These are phyloP conservation scores for Parauchenoglanis ngamensis DNA, from an alignment of 2,797 vertebrate genomes.

Conservation along the genomic window DNA sequence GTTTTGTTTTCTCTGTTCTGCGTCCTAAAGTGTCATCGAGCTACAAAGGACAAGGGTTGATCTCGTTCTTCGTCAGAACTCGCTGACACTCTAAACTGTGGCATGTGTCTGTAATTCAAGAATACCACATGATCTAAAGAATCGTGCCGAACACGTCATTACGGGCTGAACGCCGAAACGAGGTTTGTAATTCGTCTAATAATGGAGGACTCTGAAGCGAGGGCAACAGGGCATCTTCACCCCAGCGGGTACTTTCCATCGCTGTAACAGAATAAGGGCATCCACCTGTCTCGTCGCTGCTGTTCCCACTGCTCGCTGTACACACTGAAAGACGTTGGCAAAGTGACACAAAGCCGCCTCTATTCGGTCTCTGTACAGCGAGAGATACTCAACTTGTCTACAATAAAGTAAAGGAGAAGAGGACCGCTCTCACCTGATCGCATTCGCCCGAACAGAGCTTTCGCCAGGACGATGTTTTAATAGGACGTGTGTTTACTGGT, in stretches of 20 bases:
- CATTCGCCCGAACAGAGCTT: background rate
- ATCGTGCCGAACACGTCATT: background rate
- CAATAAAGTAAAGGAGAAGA: constrained; percentile 29
- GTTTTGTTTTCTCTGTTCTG: background rate
- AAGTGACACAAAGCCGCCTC: constrained; percentile 54
- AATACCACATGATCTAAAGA: background rate
- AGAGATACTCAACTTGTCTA: constrained; percentile 5
- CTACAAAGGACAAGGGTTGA: background rate
- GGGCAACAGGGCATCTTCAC: constrained; percentile 9
- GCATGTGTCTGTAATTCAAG: background rate
- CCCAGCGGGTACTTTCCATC: constrained; percentile 38
- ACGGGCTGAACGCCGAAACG: background rate
- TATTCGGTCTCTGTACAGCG: constrained; percentile 36
- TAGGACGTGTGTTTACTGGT: too few species aligned
- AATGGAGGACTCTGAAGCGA: background rate
- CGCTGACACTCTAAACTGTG: background rate
- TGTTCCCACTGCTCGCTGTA: constrained; percentile 24
- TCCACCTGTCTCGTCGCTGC: constrained; percentile 19
- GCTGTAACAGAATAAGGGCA: constrained; percentile 45
- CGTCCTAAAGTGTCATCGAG: background rate
- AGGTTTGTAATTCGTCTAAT: constrained; percentile 18
- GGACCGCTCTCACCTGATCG: constrained; percentile 5
- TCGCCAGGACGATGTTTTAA: too few species aligned
- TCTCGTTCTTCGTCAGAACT: background rate
- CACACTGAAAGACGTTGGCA: constrained; percentile 42